These are phyloP conservation scores for Todus mexicanus DNA, from an alignment of 2,797 vertebrate species.

Conservation along the genomic window DNA sequence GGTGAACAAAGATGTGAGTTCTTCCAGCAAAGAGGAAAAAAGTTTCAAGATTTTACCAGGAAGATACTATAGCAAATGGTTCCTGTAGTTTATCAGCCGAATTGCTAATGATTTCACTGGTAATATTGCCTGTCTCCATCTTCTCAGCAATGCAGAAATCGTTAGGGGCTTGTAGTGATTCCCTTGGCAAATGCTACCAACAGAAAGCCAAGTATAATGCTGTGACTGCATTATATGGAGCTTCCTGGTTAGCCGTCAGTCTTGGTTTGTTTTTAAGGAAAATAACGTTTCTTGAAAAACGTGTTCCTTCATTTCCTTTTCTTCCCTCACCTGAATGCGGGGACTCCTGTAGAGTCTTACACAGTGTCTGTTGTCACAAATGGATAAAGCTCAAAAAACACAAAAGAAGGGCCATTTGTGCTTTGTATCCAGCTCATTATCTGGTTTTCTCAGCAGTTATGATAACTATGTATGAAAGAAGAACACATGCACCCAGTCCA, in stretches of 20 bases:
- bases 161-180: conserved; percentile 28
- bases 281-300: not conserved
- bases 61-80: not conserved
- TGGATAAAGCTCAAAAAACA: not conserved
- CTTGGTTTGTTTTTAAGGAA: conserved; percentile 1
- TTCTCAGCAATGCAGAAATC: conserved; percentile 1
- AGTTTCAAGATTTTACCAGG: not conserved
- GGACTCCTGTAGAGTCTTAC: not conserved
- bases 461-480: not conserved
- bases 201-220: not conserved
- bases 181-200: not conserved
- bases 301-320: not conserved
- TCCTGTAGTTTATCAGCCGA: not conserved
- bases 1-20: not conserved
- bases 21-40: not conserved
- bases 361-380: not conserved
- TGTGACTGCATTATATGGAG: not conserved
- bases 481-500: not conserved
- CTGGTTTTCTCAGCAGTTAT: not conserved
- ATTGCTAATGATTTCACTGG: conserved; percentile 14
- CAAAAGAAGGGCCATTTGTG: not conserved
- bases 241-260: conserved; percentile 2
- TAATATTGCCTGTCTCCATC: not conserved
- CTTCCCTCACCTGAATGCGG: not conserved
- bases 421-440: not conserved